phyloP scores from a whole-genome alignment of 2,888 invertebrate genomes.

The Sepiola atlantica region DNA sequence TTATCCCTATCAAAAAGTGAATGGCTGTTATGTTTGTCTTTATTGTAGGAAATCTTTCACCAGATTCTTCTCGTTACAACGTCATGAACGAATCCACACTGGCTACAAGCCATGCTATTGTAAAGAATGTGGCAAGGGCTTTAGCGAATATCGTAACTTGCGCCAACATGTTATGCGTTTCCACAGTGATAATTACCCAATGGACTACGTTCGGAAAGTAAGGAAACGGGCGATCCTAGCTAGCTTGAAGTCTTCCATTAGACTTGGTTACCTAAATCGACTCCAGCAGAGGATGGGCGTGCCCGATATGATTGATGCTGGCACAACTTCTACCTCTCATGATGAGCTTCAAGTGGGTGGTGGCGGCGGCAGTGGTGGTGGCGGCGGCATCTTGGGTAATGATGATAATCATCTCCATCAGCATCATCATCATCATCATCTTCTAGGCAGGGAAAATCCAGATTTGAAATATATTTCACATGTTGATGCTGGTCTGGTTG shows the following conservation, averaged over 20 bases:
- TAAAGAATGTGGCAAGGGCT: slow-evolving; percentile 73
- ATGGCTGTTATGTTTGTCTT: slow-evolving; percentile 63
- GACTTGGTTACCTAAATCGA: slow-evolving; percentile 44
- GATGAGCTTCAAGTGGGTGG: slow-evolving; percentile 43
- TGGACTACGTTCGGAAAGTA: slow-evolving; percentile 49
- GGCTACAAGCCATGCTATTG: slow-evolving; percentile 73
- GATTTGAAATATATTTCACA: slow-evolving; percentile 33
- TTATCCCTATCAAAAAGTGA: slow-evolving; percentile 48
- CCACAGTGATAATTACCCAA: slow-evolving; percentile 56
- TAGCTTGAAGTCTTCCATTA: slow-evolving; percentile 48
- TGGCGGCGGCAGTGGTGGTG: not conserved
- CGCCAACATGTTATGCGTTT: slow-evolving; percentile 73
- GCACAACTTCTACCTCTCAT: not conserved
- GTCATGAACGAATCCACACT: slow-evolving; percentile 74
- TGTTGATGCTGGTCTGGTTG: not conserved
- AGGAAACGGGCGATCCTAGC: slow-evolving; percentile 50
- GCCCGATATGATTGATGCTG: slow-evolving; percentile 36
- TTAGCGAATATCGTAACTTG: slow-evolving; percentile 72
- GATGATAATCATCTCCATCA: slow-evolving; percentile 32
- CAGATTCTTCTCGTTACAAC: slow-evolving; percentile 71
- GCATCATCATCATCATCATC: slow-evolving; percentile 37
- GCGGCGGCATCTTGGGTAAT: not conserved
- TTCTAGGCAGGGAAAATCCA: slow-evolving; percentile 33
- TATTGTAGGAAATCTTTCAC: slow-evolving; percentile 73
- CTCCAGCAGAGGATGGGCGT: slow-evolving; percentile 36